Base-by-base conservation (phyloP, 2,888 invertebrate genomes). In the Zootermopsis nevadensis region DNA sequence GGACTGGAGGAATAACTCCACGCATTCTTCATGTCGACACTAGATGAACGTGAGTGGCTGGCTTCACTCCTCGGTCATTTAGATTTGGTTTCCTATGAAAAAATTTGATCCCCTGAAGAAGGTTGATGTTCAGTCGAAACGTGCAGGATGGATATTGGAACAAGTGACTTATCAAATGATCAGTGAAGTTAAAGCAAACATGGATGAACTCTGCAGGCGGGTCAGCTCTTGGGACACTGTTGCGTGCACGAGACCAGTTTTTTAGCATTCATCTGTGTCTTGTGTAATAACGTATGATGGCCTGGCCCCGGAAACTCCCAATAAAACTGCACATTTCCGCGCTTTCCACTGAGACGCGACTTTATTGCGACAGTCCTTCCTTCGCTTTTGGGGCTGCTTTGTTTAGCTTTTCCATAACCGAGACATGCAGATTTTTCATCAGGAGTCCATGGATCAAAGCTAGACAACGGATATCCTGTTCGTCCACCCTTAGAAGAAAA, bases 281-380 rank as follows among this genome's bases (percentile, higher is more conserved):
- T 79, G 79, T 48, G 79, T 79, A 79, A 79, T 66, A 79, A 60
- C 35, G 79, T 66, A 77, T 77, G 77, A 77, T 77, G 55, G 31
- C 55, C 77, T 53, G 77, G 48, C 33, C n/a, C 79, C 79, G 79
- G 79, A 79, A 66, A 79, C 66, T 79, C 66, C 79, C 66, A 79
- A 79, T 79, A 79, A 79, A 79, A 79, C 79, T 79, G 35, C 38
- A 60, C 55, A 60, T 79, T 79, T 79, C 79, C 79, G 60, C 35
- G 79, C 79, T 79, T 79, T 79, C 55, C 79, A 60, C 79, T 79
- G 79, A 66, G 79, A 79, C 66, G 79, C 53, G 79, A 27, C 79
- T 79, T 79, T 79, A 79, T 79, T 66, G 79, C 79, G 79, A 66
- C 79, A 60, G 79, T n/a, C 33, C 79, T 79, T 60, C 79, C 79